Base-by-base conservation (phyloP, 2,113 vertebrate genomes). In the Bagarius yarrelli region DNA sequence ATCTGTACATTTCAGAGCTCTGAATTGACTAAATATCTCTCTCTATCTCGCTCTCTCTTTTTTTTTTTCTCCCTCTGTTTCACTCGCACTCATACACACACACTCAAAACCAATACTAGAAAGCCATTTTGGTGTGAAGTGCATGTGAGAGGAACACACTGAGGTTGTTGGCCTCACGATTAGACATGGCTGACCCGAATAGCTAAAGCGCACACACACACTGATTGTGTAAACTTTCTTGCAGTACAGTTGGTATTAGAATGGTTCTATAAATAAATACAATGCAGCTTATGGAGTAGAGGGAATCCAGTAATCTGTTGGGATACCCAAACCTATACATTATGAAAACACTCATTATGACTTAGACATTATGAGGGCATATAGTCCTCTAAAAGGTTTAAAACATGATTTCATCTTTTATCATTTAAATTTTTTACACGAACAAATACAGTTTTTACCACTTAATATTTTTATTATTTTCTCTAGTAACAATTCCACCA, bases 371-470 rank as follows among this genome's bases (percentile, higher is more conserved):
- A 44, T 15, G 44, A 50, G 23, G 14, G 27, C 67, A 19, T 19
- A 19, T 25, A 0, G 36, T 44, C 64, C 64, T 67, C 21, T 13
- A 23, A 67, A 14, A n/a, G 18, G 3, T 36, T 40, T 40, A 40
- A 40, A 40, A 40, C 36, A 40, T n/a, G n/a, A n/a, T n/a, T n/a
- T n/a, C n/a, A n/a, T n/a, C n/a, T n/a, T n/a, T n/a, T n/a, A n/a
- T n/a, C n/a, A n/a, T n/a, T n/a, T n/a, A n/a, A n/a, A n/a, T n/a
- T n/a, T n/a, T n/a, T n/a, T n/a, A n/a, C n/a, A n/a, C n/a, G n/a
- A n/a, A n/a, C n/a, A n/a, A n/a, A n/a, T n/a, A n/a, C n/a, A n/a
- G 83, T 83, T 76, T 83, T 74, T 18, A 53, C 69, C 12, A 11
- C n/a, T n/a, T n/a, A n/a, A n/a, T n/a, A n/a, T n/a, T n/a, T n/a